Conservation (phyloP, 1,140 invertebrate genomes). For the Brachionus asplanchnoidis region DNA sequence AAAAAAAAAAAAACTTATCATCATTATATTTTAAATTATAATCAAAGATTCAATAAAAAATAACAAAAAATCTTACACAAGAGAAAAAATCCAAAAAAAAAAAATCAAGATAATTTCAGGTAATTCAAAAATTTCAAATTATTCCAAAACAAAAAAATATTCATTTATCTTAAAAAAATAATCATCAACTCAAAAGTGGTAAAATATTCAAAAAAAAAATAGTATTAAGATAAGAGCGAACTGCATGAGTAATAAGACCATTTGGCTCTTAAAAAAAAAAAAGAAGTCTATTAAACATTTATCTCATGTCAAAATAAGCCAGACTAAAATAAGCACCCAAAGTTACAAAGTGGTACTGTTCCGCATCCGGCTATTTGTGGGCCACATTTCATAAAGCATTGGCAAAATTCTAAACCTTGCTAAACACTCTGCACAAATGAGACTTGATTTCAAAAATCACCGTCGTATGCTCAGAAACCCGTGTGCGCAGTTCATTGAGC, state of each 20-base stretch:
- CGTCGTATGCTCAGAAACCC: background rate
- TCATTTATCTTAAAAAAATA: background rate
- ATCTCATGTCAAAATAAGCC: background rate
- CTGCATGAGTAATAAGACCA: background rate
- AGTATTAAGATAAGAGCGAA: background rate
- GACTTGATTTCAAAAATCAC: slow-evolving; percentile 29
- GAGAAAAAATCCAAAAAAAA: background rate
- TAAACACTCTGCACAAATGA: background rate
- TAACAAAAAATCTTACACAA: slow-evolving; percentile 26
- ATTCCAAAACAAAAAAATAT: background rate
- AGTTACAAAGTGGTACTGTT: background rate
- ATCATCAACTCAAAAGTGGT: background rate
- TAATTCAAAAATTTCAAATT: background rate
- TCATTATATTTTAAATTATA: background rate
- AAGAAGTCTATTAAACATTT: background rate
- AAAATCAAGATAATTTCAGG: slow-evolving; percentile 15
- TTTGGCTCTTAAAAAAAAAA: background rate
- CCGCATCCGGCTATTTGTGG: background rate
- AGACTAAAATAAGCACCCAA: background rate
- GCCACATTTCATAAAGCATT: background rate
- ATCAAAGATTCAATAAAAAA: background rate
- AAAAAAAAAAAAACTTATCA: background rate
- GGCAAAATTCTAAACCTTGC: background rate
- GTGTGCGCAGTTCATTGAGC: background rate
- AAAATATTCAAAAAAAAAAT: background rate